phyloP scores from a whole-genome alignment of 2,888 invertebrate species.

The Acleris literana region DNA sequence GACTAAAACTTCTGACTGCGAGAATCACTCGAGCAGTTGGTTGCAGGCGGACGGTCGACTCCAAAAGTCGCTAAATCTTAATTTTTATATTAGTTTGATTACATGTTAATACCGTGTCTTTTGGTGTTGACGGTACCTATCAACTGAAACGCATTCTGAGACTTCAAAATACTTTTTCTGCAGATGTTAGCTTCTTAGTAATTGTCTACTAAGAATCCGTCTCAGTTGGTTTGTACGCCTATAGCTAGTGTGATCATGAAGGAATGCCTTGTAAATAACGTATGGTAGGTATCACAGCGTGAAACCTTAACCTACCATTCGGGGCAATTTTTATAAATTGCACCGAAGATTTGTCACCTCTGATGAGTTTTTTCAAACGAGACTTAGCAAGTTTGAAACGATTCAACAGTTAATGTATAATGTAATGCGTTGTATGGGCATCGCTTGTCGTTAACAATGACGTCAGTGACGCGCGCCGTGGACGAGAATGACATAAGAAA shows the following conservation, averaged over 20 bases:
- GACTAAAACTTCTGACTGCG: constrained; percentile 37
- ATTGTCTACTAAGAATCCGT: neutral
- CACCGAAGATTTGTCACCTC: constrained; percentile 49
- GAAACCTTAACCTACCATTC: constrained; percentile 59
- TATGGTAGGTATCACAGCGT: constrained; percentile 73
- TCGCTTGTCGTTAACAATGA: constrained; percentile 82
- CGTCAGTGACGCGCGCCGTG: constrained; percentile 59
- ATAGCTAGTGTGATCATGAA: constrained; percentile 62
- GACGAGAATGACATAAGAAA: constrained; percentile 45
- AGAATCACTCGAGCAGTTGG: constrained; percentile 16
- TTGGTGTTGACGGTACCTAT: neutral
- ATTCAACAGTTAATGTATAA: constrained; percentile 40
- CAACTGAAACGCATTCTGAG: neutral
- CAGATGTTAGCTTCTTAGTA: neutral
- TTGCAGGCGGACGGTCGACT: constrained; percentile 9
- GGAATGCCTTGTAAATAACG: constrained; percentile 81
- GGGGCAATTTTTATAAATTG: constrained; percentile 41
- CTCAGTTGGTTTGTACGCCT: constrained; percentile 39
- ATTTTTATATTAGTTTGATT: neutral
- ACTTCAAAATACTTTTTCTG: neutral
- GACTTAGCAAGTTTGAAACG: constrained; percentile 25
- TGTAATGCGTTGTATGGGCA: constrained; percentile 73
- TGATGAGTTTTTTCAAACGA: constrained; percentile 52
- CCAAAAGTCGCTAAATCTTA: neutral
- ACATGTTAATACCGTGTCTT: neutral